Evolutionary conservation across 1,140 invertebrate species (phyloP).

Genomic region (Globodera rostochiensis): DNA sequence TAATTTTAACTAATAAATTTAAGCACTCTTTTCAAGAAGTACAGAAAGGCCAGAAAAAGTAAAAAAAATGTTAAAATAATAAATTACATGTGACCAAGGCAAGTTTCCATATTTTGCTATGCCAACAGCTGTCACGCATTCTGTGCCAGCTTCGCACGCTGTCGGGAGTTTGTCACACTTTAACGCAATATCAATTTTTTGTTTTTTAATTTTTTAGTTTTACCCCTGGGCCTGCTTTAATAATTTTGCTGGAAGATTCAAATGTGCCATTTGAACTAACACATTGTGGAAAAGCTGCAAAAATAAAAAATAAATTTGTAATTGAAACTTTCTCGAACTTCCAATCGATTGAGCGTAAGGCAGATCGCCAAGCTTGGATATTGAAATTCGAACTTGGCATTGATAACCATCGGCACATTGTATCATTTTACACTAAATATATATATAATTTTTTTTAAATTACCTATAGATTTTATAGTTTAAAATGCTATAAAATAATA

Average conservation of each 20-base stretch:
- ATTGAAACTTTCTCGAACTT: neutral
- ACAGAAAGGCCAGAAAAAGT: no score
- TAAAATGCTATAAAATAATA: no score
- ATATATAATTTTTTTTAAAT: neutral
- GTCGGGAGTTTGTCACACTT: neutral
- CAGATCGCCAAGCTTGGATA: conserved; percentile 7
- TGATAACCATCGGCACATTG: neutral
- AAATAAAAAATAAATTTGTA: neutral
- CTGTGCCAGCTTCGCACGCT: neutral
- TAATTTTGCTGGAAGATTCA: neutral
- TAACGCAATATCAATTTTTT: neutral
- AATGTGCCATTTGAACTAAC: neutral
- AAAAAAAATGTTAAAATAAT: no score
- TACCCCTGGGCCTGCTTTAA: neutral
- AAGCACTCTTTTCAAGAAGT: no score
- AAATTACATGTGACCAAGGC: neutral
- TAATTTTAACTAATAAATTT: no score
- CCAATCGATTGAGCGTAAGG: conserved; percentile 3
- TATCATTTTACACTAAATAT: neutral
- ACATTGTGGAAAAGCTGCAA: neutral
- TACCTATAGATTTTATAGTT: neutral
- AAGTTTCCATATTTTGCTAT: neutral
- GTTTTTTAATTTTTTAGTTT: neutral
- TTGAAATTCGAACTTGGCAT: conserved; percentile 5
- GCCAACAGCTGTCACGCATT: neutral